Evolutionary conservation across 2,888 invertebrate species (phyloP).

Genomic region (Penaeus monodon): DNA sequence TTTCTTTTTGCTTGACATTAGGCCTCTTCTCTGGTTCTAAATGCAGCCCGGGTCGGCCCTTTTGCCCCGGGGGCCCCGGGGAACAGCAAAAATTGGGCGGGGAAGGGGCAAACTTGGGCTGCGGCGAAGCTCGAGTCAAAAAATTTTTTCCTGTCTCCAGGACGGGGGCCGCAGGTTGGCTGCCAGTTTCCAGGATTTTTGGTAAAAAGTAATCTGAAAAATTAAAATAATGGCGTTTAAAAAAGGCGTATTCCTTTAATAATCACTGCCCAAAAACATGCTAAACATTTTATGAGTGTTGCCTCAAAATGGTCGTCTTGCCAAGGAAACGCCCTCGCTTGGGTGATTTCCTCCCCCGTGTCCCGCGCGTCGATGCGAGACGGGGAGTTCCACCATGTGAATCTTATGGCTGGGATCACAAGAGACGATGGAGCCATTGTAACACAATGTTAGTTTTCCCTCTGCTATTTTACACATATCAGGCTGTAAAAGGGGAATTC

Average conservation of each 20-base stretch:
- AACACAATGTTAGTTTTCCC: background rate
- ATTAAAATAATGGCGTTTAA: background rate
- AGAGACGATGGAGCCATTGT: conserved; percentile 20
- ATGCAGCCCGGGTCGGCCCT: conserved; percentile 15
- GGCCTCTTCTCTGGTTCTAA: conserved; percentile 35
- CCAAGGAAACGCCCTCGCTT: conserved; percentile 11
- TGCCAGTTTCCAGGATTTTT: background rate
- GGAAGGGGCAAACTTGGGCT: background rate
- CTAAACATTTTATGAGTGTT: too few relatives aligned
- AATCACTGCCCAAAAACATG: background rate
- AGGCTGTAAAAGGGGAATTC: too few relatives aligned
- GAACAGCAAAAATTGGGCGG: background rate
- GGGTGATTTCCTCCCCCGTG: conserved; percentile 30
- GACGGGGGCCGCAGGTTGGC: background rate
- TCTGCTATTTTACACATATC: too few relatives aligned
- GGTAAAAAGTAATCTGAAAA: background rate
- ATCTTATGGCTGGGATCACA: conserved; percentile 12
- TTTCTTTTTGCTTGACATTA: background rate
- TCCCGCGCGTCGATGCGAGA: conserved; percentile 26
- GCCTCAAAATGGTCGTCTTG: conserved; percentile 8
- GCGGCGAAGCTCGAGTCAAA: conserved; percentile 10
- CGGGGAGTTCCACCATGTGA: background rate
- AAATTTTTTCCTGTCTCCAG: conserved; percentile 23
- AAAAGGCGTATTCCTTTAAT: background rate
- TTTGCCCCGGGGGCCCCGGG: background rate